Conservation (phyloP, 2,888 invertebrate genomes). For the Pelosia muscerda region DNA sequence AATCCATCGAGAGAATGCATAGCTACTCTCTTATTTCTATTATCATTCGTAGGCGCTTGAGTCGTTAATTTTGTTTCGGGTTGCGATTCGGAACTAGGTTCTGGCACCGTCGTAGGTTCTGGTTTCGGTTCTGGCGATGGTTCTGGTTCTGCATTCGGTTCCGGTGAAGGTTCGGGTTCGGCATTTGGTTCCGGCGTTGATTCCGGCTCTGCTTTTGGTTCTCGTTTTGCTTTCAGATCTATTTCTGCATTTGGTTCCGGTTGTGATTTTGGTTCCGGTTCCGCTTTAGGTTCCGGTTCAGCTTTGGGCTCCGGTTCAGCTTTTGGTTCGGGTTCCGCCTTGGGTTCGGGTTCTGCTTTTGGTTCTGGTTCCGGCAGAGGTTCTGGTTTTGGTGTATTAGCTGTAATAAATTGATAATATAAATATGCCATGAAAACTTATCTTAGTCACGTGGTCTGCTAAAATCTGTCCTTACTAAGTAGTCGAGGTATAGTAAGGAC, state of each 20-base stretch:
- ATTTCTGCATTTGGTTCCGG: slow-evolving; percentile 33
- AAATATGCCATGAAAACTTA: neutral
- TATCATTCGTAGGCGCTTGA: slow-evolving; percentile 63
- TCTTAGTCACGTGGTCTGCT: neutral
- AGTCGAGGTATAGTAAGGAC: too few species aligned
- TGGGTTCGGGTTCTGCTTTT: slow-evolving; percentile 29
- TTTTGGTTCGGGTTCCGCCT: slow-evolving; percentile 60
- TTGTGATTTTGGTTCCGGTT: slow-evolving; percentile 36
- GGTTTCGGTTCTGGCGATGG: slow-evolving; percentile 13
- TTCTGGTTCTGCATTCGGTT: slow-evolving; percentile 36
- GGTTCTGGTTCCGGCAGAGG: slow-evolving; percentile 62
- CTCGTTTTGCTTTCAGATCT: slow-evolving; percentile 52
- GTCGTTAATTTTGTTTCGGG: slow-evolving; percentile 66
- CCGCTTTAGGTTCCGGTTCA: slow-evolving; percentile 51
- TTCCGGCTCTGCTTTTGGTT: slow-evolving; percentile 56
- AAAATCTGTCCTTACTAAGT: too few species aligned
- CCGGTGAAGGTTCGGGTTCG: slow-evolving; percentile 52
- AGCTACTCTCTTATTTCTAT: slow-evolving; percentile 87
- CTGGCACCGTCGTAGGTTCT: slow-evolving; percentile 62
- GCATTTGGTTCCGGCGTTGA: slow-evolving; percentile 66
- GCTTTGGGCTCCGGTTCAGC: slow-evolving; percentile 66
- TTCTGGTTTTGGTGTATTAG: slow-evolving; percentile 62
- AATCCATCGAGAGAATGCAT: slow-evolving; percentile 80
- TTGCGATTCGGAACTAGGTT: slow-evolving; percentile 54
- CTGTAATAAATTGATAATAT: slow-evolving; percentile 45